Percentiles rank a stretch among this genome's conserved stretches.
Evolutionary conservation across 2,888 invertebrate species (phyloP).

Genomic region (Lochmaea crataegi): DNA sequence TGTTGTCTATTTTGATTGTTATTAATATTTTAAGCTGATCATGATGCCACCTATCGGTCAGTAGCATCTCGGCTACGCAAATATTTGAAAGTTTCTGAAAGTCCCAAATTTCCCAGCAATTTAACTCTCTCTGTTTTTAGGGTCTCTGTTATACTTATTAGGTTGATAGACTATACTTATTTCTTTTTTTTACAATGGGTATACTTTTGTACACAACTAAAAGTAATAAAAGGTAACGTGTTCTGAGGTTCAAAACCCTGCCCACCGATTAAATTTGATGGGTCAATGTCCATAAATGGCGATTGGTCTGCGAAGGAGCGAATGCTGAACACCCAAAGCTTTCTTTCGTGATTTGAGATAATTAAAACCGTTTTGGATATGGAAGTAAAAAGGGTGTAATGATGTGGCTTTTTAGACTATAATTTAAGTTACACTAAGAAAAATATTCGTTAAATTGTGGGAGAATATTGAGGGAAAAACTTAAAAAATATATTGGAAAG

Average conservation of each 20-base stretch:
- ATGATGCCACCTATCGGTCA: too few species aligned
- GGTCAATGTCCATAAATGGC: slow-evolving; percentile 16
- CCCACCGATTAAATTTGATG: slow-evolving; percentile 17
- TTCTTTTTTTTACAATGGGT: too few species aligned
- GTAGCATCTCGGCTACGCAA: too few species aligned
- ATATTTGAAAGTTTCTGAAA: too few species aligned
- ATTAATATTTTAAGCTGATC: too few species aligned
- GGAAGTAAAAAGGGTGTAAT: slow-evolving; percentile 3
- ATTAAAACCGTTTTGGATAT: slow-evolving; percentile 11
- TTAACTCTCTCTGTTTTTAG: too few species aligned
- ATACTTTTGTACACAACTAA: not conserved
- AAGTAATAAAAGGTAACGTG: slow-evolving; percentile 11
- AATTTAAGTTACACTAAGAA: slow-evolving; percentile 2
- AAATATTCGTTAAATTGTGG: not conserved
- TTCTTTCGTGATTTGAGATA: slow-evolving; percentile 11
- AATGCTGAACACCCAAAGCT: slow-evolving; percentile 7
- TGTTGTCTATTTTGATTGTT: too few species aligned
- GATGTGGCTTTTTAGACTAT: not conserved
- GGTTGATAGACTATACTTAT: too few species aligned
- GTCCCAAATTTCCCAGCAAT: too few species aligned
- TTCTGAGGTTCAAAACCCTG: slow-evolving; percentile 9
- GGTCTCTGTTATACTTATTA: too few species aligned
- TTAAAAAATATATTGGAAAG: too few species aligned
- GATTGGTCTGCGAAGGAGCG: slow-evolving; percentile 12
- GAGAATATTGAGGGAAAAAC: too few species aligned